These are phyloP conservation scores for Capitella teleta DNA, from an alignment of 1,140 invertebrate species.

Conservation along the genomic window DNA sequence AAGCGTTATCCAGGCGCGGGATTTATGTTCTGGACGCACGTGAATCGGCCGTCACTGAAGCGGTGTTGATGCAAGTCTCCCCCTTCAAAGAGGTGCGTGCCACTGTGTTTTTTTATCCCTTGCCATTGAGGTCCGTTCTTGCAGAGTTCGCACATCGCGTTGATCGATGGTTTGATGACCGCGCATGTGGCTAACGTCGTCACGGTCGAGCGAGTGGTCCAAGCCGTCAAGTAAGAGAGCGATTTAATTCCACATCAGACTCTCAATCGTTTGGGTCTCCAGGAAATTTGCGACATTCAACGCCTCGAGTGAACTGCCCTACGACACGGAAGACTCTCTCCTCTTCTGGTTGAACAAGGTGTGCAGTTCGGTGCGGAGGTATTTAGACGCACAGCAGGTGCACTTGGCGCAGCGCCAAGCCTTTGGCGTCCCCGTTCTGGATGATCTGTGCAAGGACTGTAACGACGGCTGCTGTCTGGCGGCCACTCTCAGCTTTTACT, in stretches of 20 bases:
- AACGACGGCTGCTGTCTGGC: conserved; percentile 86
- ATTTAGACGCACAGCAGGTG: background rate
- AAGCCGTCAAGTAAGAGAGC: conserved; percentile 55
- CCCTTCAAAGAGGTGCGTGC: conserved; percentile 80
- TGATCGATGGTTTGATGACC: conserved; percentile 93
- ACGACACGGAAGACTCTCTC: conserved; percentile 71
- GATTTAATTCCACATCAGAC: background rate
- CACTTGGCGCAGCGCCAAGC: background rate
- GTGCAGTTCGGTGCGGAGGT: too few relatives aligned
- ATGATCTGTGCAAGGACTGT: conserved; percentile 59
- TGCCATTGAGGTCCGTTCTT: conserved; percentile 21
- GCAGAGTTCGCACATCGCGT: conserved; percentile 86
- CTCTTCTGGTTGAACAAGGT: conserved; percentile 84
- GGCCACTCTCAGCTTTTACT: conserved; percentile 83
- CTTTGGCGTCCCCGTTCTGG: conserved; percentile 39
- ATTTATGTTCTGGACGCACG: conserved; percentile 66
- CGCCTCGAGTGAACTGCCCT: conserved; percentile 48
- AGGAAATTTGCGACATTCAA: conserved; percentile 43
- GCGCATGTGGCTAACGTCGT: conserved; percentile 88
- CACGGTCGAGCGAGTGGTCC: conserved; percentile 71
- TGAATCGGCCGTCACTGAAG: conserved; percentile 83
- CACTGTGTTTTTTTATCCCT: conserved; percentile 3
- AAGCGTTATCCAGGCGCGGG: conserved; percentile 81
- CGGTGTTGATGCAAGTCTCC: conserved; percentile 87
- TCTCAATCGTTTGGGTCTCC: background rate